These are phyloP conservation scores for Tortricodes alternella DNA, from an alignment of 2,888 invertebrate genomes.

Conservation along the genomic window DNA sequence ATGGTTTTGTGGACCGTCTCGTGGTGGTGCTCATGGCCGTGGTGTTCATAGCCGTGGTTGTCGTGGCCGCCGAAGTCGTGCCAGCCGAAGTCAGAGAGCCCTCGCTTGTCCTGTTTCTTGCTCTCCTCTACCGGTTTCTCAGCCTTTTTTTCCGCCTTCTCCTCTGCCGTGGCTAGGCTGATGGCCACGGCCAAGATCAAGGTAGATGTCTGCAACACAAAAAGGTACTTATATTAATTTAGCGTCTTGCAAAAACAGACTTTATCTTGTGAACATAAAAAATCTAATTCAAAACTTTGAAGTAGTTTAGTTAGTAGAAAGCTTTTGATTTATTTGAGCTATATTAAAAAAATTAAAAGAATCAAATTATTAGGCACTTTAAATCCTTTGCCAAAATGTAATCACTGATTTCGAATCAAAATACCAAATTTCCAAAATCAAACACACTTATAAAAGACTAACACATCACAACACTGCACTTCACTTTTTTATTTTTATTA, in stretches of 20 bases:
- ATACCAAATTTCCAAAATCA: background rate
- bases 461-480: conserved; percentile 39
- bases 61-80: conserved; percentile 61
- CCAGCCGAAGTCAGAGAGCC: conserved; percentile 74
- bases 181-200: conserved; percentile 79
- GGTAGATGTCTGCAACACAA: conserved; percentile 68
- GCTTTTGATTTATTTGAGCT: no score
- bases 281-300: no score
- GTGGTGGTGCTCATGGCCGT: conserved; percentile 45
- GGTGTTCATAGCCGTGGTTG: conserved; percentile 34
- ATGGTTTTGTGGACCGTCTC: conserved; percentile 84
- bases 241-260: background rate
- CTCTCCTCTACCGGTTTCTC: conserved; percentile 69
- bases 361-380: background rate
- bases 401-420: background rate
- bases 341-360: no score
- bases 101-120: conserved; percentile 83
- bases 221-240: background rate
- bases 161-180: conserved; percentile 82
- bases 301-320: no score
- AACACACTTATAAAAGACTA: background rate
- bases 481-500: conserved; percentile 36
- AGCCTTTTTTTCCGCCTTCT: conserved; percentile 78
- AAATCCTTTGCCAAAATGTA: background rate
- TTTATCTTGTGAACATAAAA: no score